A percentile compares a stretch with the other conserved stretches of the same genome.
Conservation (phyloP, 2,113 vertebrate genomes). For the Nibea albiflora region DNA sequence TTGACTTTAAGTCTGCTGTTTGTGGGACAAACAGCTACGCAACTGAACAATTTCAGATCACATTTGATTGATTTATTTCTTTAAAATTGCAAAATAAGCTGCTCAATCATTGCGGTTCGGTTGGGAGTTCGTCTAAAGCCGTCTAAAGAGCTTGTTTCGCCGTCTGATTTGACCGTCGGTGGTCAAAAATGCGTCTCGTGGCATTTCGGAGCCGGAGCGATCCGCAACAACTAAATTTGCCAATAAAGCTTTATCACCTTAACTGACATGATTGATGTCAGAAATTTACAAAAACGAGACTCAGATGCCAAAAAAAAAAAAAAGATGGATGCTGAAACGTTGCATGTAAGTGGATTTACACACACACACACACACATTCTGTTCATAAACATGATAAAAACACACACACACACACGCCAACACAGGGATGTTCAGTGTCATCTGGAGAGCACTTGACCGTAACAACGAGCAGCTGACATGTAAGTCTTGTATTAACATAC, state of each 20-base stretch:
- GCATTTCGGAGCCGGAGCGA: background rate
- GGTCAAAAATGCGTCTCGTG: background rate
- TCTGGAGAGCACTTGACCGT: slow-evolving; percentile 67
- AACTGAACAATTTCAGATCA: background rate
- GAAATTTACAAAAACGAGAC: background rate
- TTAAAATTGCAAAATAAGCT: background rate
- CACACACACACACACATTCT: slow-evolving; percentile 8
- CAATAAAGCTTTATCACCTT: background rate
- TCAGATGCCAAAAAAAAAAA: background rate
- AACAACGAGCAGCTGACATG: slow-evolving; percentile 64
- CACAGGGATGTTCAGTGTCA: slow-evolving; percentile 40
- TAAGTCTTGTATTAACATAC: slow-evolving; percentile 46
- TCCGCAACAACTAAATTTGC: background rate
- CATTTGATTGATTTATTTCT: background rate
- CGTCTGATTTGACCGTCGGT: background rate
- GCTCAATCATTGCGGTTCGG: background rate
- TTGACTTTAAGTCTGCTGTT: background rate
- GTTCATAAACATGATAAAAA: slow-evolving; percentile 22
- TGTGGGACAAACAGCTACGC: background rate
- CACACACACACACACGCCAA: slow-evolving; percentile 20
- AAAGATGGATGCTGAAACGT: background rate
- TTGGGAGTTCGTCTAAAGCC: background rate
- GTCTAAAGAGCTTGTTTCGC: background rate
- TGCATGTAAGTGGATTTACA: background rate
- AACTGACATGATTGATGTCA: background rate